Conservation (phyloP, 2,797 vertebrate species). For the Gymnodraco acuticeps region DNA sequence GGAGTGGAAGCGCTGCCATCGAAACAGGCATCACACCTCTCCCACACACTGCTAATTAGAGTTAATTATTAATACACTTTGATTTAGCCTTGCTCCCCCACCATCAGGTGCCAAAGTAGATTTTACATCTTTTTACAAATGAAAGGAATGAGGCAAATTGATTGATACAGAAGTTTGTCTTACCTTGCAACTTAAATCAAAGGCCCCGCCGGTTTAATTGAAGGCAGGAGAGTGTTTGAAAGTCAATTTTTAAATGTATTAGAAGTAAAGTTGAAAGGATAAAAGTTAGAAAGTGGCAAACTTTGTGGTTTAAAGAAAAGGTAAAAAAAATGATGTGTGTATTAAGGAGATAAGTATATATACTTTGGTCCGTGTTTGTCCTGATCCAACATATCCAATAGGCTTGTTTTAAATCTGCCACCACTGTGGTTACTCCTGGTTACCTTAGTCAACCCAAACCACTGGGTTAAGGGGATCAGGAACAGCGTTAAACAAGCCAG, state of each 20-base stretch:
- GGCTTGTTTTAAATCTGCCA: not conserved
- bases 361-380: not conserved
- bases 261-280: slow-evolving; percentile 70
- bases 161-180: slow-evolving; percentile 79
- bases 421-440: not conserved
- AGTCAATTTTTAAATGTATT: slow-evolving; percentile 68
- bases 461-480: not conserved
- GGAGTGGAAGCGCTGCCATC: slow-evolving; percentile 74
- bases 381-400: not conserved
- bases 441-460: not conserved
- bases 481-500: not conserved
- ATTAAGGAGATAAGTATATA: not conserved
- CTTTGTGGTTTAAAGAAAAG: slow-evolving; percentile 40
- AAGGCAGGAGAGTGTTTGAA: slow-evolving; percentile 67
- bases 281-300: slow-evolving; percentile 51
- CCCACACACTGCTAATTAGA: slow-evolving; percentile 85
- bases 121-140: slow-evolving; percentile 82
- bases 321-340: not conserved
- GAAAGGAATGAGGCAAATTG: slow-evolving; percentile 83
- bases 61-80: slow-evolving; percentile 89
- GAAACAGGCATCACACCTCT: slow-evolving; percentile 84
- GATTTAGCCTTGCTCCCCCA: slow-evolving; percentile 80
- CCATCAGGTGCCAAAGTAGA: slow-evolving; percentile 81
- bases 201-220: slow-evolving; percentile 78
- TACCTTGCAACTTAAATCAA: slow-evolving; percentile 81